phyloP scores from a whole-genome alignment of 2,113 vertebrate genomes.

The Catagonus wagneri region DNA sequence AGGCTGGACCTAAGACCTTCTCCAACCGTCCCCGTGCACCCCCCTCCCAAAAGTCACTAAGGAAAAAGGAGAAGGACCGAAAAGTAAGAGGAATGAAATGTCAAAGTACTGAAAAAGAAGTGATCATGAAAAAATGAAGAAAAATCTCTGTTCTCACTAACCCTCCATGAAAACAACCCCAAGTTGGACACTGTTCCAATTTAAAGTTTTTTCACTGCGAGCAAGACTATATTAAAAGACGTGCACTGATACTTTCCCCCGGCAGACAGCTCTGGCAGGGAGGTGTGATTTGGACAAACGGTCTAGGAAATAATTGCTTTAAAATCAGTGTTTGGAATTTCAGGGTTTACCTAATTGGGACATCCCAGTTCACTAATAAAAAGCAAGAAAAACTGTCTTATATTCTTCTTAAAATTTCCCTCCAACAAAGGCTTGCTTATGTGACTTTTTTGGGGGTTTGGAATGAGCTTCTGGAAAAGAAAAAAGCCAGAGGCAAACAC shows the following conservation, averaged over 20 bases:
- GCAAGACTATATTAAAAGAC: rapidly evolving
- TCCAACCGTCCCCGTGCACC: neutral
- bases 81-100: neutral
- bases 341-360: neutral
- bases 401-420: neutral
- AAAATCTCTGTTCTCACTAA: neutral
- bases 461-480: neutral
- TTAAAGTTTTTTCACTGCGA: rapidly evolving
- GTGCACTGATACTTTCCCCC: rapidly evolving
- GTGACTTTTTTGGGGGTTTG: neutral
- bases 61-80: neutral
- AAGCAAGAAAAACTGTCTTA: neutral
- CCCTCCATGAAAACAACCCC: neutral
- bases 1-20: neutral
- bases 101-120: too few species aligned
- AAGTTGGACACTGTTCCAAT: rapidly evolving
- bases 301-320: neutral
- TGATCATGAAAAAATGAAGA: too few species aligned
- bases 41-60: neutral
- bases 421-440: neutral
- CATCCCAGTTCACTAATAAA: too few species aligned
- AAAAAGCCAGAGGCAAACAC: neutral
- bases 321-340: neutral
- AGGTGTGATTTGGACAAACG: rapidly evolving
- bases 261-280: rapidly evolving